Evolutionary conservation across 1,140 invertebrate species (phyloP).

Genomic region (Aphelenchoides avenae): DNA sequence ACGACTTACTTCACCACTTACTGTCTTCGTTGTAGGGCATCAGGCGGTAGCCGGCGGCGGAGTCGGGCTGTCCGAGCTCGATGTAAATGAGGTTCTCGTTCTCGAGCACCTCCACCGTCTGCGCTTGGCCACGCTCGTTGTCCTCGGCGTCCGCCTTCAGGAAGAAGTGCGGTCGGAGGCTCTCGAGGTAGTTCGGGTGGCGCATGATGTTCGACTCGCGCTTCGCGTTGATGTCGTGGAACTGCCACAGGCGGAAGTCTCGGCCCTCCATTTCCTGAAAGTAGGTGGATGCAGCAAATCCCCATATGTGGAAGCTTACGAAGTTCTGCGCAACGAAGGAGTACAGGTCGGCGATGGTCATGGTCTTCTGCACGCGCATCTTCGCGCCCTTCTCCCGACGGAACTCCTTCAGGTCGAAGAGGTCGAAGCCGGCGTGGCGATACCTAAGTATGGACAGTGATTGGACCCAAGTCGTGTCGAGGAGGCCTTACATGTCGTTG

Average conservation of each 20-base stretch:
- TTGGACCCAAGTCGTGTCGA: too few species aligned
- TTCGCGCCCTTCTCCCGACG: conserved; percentile 29
- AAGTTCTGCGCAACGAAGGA: conserved; percentile 36
- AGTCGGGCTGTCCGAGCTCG: too few species aligned
- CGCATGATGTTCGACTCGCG: conserved; percentile 7
- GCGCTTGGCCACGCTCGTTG: conserved; percentile 1
- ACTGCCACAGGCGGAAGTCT: conserved; percentile 37
- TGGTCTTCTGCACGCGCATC: conserved; percentile 40
- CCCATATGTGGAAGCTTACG: conserved; percentile 22
- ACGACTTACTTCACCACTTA: conserved; percentile 12
- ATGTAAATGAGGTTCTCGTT: too few species aligned
- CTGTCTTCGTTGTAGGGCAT: conserved; percentile 24
- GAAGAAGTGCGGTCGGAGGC: conserved; percentile 19
- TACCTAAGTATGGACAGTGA: too few species aligned
- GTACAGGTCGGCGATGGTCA: conserved; percentile 40
- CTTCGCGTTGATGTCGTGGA: too few species aligned
- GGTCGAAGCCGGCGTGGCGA: conserved; percentile 49
- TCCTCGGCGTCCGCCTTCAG: conserved; percentile 1
- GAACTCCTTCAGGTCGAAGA: conserved; percentile 33
- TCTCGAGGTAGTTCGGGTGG: conserved; percentile 20
- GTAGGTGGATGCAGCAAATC: neutral
- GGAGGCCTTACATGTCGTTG: too few species aligned
- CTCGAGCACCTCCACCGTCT: conserved; percentile 2
- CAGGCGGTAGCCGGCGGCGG: neutral
- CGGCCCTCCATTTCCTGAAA: conserved; percentile 18